Conservation (phyloP, 2,797 vertebrate genomes). For the Manis javanica region DNA sequence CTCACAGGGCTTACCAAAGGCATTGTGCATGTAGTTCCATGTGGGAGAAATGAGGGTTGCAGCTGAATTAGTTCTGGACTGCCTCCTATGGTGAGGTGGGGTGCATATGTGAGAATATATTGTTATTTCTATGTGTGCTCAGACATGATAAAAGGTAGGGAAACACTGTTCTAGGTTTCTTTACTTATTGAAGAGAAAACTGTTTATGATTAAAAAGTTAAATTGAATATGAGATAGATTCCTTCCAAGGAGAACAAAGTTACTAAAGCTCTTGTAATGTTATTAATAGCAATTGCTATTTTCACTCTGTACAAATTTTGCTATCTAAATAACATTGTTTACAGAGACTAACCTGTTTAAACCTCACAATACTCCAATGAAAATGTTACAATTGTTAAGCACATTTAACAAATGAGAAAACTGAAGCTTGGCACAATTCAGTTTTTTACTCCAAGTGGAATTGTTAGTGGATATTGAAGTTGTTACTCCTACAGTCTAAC, state of each 20-base stretch:
- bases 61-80: not conserved
- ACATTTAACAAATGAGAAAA: not conserved
- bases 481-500: not conserved
- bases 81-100: not conserved
- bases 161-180: not conserved
- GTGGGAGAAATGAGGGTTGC: not conserved
- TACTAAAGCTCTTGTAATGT: not conserved
- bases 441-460: not conserved
- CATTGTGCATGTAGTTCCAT: not conserved
- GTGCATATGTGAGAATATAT: not conserved
- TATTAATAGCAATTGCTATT: not conserved
- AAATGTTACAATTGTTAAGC: not conserved
- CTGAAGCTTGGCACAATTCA: not conserved
- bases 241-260: not conserved
- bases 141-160: not conserved
- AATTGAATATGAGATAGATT: not conserved
- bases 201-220: not conserved
- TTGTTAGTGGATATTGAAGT: not conserved
- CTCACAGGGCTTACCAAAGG: not conserved
- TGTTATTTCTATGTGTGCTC: not conserved
- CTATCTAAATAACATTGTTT: not conserved
- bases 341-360: not conserved
- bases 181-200: not conserved
- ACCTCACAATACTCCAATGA: not conserved
- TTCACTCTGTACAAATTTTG: not conserved